A percentile compares a stretch with the other conserved stretches of the same genome.
Evolutionary conservation across 2,797 vertebrate genomes (phyloP).

Genomic region (Nannoperca obscura): DNA sequence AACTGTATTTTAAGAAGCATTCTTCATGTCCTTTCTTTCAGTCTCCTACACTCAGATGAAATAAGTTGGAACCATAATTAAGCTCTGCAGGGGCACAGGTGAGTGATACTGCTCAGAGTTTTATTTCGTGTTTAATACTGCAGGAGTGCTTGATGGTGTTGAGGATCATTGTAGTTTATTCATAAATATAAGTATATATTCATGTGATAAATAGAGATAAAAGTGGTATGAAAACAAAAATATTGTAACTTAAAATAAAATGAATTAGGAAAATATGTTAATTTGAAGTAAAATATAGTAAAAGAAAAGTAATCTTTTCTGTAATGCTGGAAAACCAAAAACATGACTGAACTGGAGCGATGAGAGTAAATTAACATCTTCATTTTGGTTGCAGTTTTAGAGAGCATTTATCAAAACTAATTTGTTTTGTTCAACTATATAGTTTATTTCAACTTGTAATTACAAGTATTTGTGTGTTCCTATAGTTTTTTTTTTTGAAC

Average conservation of each 20-base stretch:
- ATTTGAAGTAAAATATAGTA: not conserved
- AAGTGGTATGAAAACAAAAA: not conserved
- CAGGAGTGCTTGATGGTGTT: not conserved
- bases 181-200: not conserved
- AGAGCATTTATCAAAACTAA: not conserved
- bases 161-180: not conserved
- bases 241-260: not conserved
- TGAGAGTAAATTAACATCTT: not conserved
- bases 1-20: not conserved
- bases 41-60: not conserved
- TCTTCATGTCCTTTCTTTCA: not conserved
- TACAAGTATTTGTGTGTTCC: not conserved
- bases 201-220: not conserved
- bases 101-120: slow-evolving; percentile 32
- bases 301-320: not conserved
- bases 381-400: slow-evolving; percentile 4
- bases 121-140: not conserved
- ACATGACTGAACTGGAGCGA: not conserved
- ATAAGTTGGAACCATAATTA: slow-evolving; percentile 12
- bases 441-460: not conserved
- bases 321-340: not conserved
- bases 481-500: not conserved
- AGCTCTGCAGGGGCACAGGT: slow-evolving; percentile 43
- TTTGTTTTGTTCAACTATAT: not conserved
- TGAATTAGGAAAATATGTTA: not conserved